Conservation (phyloP, 2,113 vertebrate species). For the Epinephelus lanceolatus region DNA sequence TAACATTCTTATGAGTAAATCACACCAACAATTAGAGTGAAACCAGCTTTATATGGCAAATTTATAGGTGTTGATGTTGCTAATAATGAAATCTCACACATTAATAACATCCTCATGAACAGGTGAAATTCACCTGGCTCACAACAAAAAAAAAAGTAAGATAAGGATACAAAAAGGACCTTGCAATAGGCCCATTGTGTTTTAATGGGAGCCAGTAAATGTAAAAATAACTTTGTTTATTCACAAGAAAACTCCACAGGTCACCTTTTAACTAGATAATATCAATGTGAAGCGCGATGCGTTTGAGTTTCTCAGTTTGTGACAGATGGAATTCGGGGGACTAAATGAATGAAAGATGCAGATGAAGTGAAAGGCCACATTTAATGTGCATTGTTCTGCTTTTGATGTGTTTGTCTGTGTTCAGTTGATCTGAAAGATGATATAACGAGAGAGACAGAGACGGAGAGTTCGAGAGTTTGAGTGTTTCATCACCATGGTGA, state of each 20-base stretch:
- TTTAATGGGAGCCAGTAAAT: neutral
- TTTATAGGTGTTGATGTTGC: too few species aligned
- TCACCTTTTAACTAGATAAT: neutral
- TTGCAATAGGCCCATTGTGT: neutral
- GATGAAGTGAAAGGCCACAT: neutral
- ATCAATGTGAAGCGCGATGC: neutral
- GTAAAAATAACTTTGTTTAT: neutral
- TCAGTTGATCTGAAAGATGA: neutral
- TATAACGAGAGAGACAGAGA: neutral
- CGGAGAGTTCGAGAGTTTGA: neutral
- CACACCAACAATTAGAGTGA: too few species aligned
- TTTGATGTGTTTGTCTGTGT: neutral
- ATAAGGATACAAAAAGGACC: neutral
- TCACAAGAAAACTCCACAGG: neutral
- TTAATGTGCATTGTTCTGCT: neutral
- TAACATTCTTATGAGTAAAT: too few species aligned
- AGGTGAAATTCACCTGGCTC: too few species aligned
- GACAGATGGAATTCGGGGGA: neutral
- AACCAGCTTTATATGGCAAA: too few species aligned
- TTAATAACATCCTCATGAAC: too few species aligned
- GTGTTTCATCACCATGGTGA: conserved; percentile 28
- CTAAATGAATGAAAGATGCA: neutral
- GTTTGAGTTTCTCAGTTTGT: neutral
- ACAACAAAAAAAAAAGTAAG: too few species aligned
- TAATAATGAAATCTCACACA: too few species aligned